A percentile compares a stretch with the other conserved stretches of the same genome.
These are phyloP conservation scores for Pelagia noctiluca DNA, from an alignment of 30 jellyfish, hydroid and myxozoan genomes.

Conservation along the genomic window DNA sequence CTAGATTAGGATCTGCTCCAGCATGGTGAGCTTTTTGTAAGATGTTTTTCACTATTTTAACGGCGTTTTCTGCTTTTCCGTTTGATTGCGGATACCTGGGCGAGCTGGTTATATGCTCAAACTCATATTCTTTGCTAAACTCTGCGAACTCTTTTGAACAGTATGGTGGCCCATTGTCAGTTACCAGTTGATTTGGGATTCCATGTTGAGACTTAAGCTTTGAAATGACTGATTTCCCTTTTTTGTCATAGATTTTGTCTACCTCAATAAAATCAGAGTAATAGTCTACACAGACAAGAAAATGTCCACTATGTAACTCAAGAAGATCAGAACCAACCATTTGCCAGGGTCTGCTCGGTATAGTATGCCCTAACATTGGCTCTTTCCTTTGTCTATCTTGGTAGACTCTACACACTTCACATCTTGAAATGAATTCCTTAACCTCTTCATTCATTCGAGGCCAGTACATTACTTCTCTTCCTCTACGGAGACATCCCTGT, in stretches of 20 bases:
- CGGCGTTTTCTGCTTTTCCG: constrained; percentile 51
- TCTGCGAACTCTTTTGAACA: no score
- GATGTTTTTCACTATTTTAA: constrained; percentile 30
- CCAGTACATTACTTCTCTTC: constrained; percentile 51
- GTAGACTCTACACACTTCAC: constrained; percentile 34
- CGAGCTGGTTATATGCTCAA: constrained; percentile 41
- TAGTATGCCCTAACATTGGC: constrained; percentile 35
- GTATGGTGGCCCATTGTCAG: constrained; percentile 63
- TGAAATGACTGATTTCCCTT: no score
- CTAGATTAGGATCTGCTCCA: constrained; percentile 43
- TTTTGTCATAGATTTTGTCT: constrained; percentile 26
- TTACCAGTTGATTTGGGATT: constrained; percentile 29
- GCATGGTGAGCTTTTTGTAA: no score
- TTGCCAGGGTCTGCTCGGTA: constrained; percentile 47
- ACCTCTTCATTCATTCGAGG: constrained; percentile 47
- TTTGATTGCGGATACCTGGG: constrained; percentile 54
- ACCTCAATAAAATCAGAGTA: constrained; percentile 28
- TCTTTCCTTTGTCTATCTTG: constrained; percentile 17
- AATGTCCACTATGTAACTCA: constrained; percentile 9
- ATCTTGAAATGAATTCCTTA: constrained; percentile 32
- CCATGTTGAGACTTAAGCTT: constrained; percentile 39
- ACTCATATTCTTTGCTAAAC: constrained; percentile 44
- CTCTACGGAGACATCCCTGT: constrained; percentile 33
- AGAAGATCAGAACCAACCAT: constrained; percentile 59
- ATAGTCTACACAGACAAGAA: constrained; percentile 42